Conservation (phyloP, 1,140 invertebrate species). For the Steinernema feltiae region DNA sequence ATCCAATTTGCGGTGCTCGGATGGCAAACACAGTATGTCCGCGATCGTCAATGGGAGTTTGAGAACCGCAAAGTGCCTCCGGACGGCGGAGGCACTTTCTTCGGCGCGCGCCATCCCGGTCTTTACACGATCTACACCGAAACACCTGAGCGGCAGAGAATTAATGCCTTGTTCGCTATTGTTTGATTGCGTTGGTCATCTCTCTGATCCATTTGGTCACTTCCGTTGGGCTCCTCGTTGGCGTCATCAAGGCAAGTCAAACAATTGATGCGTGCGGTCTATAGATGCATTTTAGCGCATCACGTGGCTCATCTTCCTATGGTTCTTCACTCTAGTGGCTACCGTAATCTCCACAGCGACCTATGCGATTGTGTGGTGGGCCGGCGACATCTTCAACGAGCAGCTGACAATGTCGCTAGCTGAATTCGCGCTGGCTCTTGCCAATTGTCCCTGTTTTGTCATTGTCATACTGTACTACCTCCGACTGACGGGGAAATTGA, state of each 20-base stretch:
- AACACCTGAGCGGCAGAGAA: conserved; percentile 50
- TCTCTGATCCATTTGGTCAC: conserved; percentile 46
- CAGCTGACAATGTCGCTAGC: conserved; percentile 54
- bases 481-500: conserved; percentile 41
- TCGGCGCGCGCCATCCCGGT: conserved; percentile 54
- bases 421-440: conserved; percentile 52
- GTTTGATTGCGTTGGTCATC: conserved; percentile 50
- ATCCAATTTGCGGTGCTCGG: conserved; percentile 53
- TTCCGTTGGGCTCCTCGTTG: conserved; percentile 45
- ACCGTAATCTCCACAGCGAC: conserved; percentile 48
- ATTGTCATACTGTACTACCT: conserved; percentile 54
- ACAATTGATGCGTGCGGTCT: not conserved
- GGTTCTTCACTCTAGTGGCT: conserved; percentile 50
- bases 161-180: conserved; percentile 54
- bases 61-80: conserved; percentile 52
- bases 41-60: conserved; percentile 46
- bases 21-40: conserved; percentile 51
- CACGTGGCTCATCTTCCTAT: conserved; percentile 42
- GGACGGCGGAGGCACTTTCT: conserved; percentile 41
- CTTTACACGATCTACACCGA: conserved; percentile 55
- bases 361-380: conserved; percentile 56
- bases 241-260: conserved; percentile 42
- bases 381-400: conserved; percentile 54
- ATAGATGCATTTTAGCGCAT: not conserved
- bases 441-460: conserved; percentile 43